Evolutionary conservation across 1,140 invertebrate genomes (phyloP).

Genomic region (Eubasilissa regina): DNA sequence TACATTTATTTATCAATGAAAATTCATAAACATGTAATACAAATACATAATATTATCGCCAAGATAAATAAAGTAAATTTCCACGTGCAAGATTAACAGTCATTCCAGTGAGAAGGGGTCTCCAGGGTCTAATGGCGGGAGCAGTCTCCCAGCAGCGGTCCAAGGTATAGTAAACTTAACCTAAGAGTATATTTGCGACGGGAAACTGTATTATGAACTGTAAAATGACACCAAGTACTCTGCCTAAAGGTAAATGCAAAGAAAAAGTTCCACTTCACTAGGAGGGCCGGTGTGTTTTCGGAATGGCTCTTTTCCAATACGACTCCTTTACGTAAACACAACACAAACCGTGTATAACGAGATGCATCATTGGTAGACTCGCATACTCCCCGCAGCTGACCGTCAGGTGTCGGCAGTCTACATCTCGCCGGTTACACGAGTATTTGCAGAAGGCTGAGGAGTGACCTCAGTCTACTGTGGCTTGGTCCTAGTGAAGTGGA

Average conservation of each 20-base stretch:
- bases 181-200: slow-evolving; percentile 18
- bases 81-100: too few species aligned
- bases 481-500: slow-evolving; percentile 52
- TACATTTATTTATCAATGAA: slow-evolving; percentile 53
- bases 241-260: slow-evolving; percentile 64
- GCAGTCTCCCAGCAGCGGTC: too few species aligned
- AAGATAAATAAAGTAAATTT: slow-evolving; percentile 45
- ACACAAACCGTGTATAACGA: slow-evolving; percentile 74
- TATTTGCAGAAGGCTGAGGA: slow-evolving; percentile 49
- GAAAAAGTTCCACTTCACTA: slow-evolving; percentile 67
- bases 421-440: slow-evolving; percentile 44
- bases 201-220: slow-evolving; percentile 11
- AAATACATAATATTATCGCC: slow-evolving; percentile 44
- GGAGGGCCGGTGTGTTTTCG: slow-evolving; percentile 77
- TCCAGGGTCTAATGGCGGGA: too few species aligned
- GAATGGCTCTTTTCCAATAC: slow-evolving; percentile 80
- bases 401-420: slow-evolving; percentile 23
- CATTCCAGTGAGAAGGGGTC: not conserved
- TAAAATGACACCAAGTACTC: slow-evolving; percentile 9
- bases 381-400: slow-evolving; percentile 53
- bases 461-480: slow-evolving; percentile 52
- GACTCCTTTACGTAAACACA: slow-evolving; percentile 79
- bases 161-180: not conserved
- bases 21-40: slow-evolving; percentile 54
- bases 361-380: slow-evolving; percentile 59